These are phyloP conservation scores for Eurosta solidaginis DNA, from an alignment of 1,140 invertebrate genomes.

Conservation along the genomic window DNA sequence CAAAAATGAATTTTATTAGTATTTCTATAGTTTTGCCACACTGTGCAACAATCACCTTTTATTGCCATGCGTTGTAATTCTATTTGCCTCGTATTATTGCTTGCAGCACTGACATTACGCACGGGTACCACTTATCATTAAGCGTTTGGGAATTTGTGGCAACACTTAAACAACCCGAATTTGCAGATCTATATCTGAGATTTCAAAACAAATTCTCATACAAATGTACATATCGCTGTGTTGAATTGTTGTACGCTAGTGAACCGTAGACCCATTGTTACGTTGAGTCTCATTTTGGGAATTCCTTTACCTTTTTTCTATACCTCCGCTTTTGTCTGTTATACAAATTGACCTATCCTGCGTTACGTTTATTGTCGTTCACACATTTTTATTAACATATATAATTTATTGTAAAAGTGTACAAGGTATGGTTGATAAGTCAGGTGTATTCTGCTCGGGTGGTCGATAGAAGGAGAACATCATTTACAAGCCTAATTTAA, in stretches of 20 bases:
- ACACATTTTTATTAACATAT: not conserved
- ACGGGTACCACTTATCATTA: slow-evolving; percentile 6
- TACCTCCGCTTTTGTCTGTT: not conserved
- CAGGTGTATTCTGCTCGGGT: too few relatives aligned
- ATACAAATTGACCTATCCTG: not conserved
- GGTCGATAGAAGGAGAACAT: too few relatives aligned
- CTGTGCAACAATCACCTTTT: not conserved
- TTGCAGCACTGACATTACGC: not conserved
- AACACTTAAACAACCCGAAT: not conserved
- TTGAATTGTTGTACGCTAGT: too few relatives aligned
- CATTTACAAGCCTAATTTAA: too few relatives aligned
- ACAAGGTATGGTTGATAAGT: too few relatives aligned
- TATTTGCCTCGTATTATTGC: not conserved
- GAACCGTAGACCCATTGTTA: not conserved
- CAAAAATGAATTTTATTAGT: too few relatives aligned
- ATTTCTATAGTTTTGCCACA: not conserved
- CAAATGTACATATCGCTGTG: not conserved
- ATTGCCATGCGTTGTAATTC: not conserved
- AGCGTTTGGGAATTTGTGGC: slow-evolving; percentile 3
- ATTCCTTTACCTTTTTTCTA: not conserved
- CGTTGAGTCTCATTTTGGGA: not conserved
- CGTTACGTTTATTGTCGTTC: not conserved
- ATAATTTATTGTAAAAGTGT: not conserved
- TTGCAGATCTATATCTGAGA: not conserved
- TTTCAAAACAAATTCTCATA: not conserved